These are phyloP conservation scores for Antheraea yamamai DNA, from an alignment of 2,888 invertebrate genomes.

Conservation along the genomic window DNA sequence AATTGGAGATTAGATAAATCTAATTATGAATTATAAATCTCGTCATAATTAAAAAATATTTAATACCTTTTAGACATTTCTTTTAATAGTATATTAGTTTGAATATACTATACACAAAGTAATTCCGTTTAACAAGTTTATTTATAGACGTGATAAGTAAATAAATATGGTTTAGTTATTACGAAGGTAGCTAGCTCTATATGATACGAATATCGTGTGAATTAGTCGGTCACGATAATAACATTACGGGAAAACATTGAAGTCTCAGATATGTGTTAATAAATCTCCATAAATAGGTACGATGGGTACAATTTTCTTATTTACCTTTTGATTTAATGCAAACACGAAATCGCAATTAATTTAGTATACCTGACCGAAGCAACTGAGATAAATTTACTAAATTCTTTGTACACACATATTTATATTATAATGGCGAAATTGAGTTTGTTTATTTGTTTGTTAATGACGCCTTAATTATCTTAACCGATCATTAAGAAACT, in stretches of 20 bases:
- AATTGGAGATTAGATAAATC: too few relatives aligned
- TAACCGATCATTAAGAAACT: too few relatives aligned
- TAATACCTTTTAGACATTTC: not conserved
- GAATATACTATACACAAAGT: not conserved
- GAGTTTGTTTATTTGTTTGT: too few relatives aligned
- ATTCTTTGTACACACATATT: not conserved
- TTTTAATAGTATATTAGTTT: not conserved
- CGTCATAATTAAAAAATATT: too few relatives aligned
- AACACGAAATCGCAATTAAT: not conserved
- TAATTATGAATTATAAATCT: not conserved
- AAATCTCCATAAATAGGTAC: slow-evolving; percentile 35
- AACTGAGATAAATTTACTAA: not conserved
- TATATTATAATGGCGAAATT: too few relatives aligned
- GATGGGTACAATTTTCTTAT: not conserved
- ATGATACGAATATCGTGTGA: slow-evolving; percentile 35
- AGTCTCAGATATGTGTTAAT: slow-evolving; percentile 35
- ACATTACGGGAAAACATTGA: slow-evolving; percentile 32
- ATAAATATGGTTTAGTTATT: slow-evolving; percentile 21
- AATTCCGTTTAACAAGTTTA: not conserved
- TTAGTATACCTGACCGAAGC: not conserved
- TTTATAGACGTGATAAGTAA: slow-evolving; percentile 15
- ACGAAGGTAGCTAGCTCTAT: slow-evolving; percentile 33
- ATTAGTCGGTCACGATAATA: slow-evolving; percentile 49
- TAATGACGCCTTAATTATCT: too few relatives aligned
- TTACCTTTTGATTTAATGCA: not conserved